phyloP scores from a whole-genome alignment of 2,888 invertebrate genomes.

The Dysmachus trigonus region DNA sequence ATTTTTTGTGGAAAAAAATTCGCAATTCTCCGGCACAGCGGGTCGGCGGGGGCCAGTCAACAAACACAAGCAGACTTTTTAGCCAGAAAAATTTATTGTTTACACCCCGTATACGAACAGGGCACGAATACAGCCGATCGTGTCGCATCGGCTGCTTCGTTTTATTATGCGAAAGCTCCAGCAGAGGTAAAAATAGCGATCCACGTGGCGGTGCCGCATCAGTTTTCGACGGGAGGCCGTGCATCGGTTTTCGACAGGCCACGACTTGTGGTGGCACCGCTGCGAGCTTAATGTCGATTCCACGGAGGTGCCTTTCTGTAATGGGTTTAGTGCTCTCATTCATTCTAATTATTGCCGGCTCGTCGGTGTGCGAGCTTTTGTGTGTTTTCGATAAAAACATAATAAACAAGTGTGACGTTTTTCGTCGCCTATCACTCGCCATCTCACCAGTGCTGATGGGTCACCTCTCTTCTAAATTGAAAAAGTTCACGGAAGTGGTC shows the following conservation, averaged over 20 bases:
- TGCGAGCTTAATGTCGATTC: background rate
- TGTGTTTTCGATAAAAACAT: background rate
- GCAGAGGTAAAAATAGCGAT: slow-evolving; percentile 58
- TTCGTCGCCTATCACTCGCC: background rate
- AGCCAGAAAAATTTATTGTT: slow-evolving; percentile 24
- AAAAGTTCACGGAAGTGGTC: background rate
- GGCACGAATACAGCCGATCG: background rate
- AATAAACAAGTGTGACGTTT: slow-evolving; percentile 14
- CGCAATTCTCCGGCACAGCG: background rate
- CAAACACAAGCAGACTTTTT: background rate
- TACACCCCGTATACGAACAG: slow-evolving; percentile 22
- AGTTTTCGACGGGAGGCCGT: slow-evolving; percentile 54
- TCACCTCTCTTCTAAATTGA: background rate
- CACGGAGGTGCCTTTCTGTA: background rate
- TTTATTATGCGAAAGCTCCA: slow-evolving; percentile 26
- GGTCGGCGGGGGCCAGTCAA: background rate
- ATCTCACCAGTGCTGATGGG: background rate
- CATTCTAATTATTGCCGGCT: background rate
- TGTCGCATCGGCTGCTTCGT: background rate
- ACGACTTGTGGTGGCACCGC: slow-evolving; percentile 16
- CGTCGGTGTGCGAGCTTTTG: background rate
- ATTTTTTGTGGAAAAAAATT: slow-evolving; percentile 28
- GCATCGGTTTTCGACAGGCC: slow-evolving; percentile 28
- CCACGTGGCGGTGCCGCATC: slow-evolving; percentile 63
- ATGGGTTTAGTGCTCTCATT: slow-evolving; percentile 33